Conservation (phyloP, 2,113 vertebrate genomes). For the Pituophis catenifer region DNA sequence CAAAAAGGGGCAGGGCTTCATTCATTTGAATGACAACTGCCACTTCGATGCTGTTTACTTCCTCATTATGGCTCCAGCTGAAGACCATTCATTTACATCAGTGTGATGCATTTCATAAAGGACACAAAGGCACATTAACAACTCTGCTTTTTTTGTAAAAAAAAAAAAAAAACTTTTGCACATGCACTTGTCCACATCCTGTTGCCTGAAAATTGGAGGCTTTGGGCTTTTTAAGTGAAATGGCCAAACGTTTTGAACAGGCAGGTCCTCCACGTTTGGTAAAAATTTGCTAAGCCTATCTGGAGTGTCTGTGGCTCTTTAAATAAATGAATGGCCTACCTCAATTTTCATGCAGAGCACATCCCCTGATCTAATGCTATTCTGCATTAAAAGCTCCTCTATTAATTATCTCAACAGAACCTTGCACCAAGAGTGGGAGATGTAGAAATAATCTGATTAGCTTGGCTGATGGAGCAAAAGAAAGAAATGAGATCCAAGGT, state of each 20-base stretch:
- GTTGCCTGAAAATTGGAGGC: neutral
- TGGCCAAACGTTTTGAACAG: neutral
- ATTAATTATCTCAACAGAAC: neutral
- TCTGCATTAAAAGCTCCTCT: neutral
- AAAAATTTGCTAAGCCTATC: neutral
- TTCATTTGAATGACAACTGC: neutral
- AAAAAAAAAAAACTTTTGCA: too few relatives aligned
- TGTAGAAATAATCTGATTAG: neutral
- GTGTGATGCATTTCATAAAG: neutral
- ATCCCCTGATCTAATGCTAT: neutral
- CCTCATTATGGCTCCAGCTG: neutral
- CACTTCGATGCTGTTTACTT: neutral
- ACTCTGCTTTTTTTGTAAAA: too few relatives aligned
- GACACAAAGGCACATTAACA: neutral
- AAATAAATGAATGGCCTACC: neutral
- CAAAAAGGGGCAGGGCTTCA: neutral
- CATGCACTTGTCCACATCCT: neutral
- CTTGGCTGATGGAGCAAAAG: neutral
- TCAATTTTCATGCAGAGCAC: neutral
- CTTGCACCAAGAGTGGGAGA: neutral
- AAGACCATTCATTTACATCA: neutral
- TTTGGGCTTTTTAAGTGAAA: neutral
- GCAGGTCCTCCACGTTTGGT: neutral
- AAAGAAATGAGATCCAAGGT: neutral
- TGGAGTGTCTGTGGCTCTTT: neutral